phyloP scores from a whole-genome alignment of 2,113 vertebrate species.

The Odontesthes bonariensis region DNA sequence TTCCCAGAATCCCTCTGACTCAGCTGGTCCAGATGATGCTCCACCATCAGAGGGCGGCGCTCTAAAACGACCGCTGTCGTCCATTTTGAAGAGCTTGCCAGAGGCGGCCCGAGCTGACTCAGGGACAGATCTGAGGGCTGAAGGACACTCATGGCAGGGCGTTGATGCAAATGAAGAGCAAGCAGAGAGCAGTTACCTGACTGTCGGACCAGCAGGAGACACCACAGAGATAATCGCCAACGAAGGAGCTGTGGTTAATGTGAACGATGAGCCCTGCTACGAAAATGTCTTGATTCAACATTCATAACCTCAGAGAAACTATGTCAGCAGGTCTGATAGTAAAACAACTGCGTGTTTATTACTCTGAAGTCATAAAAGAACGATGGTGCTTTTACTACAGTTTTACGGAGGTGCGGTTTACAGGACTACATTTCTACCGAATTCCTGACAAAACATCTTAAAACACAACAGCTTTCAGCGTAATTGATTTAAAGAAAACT shows the following conservation, averaged over 20 bases:
- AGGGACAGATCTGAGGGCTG: constrained; percentile 25
- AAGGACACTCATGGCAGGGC: not conserved
- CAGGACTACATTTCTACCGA: not conserved
- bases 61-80: constrained; percentile 75
- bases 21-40: constrained; percentile 15
- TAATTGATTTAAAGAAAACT: too few relatives aligned
- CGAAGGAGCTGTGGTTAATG: constrained; percentile 39
- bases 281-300: constrained; percentile 86
- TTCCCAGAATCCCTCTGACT: constrained; percentile 43
- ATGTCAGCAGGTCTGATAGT: constrained; percentile 37
- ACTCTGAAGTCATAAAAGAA: not conserved
- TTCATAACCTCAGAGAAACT: constrained; percentile 37
- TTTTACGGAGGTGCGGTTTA: not conserved
- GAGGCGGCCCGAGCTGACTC: constrained; percentile 51
- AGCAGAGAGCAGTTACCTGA: constrained; percentile 69
- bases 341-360: constrained; percentile 16
- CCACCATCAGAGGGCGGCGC: constrained; percentile 56
- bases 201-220: constrained; percentile 61
- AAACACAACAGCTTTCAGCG: too few relatives aligned
- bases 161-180: constrained; percentile 5
- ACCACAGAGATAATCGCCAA: constrained; percentile 68
- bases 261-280: constrained; percentile 87
- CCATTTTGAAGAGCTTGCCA: constrained; percentile 75
- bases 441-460: not conserved
- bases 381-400: not conserved